These are phyloP conservation scores for Callosobruchus maculatus DNA, from an alignment of 2,888 invertebrate genomes.

Conservation along the genomic window DNA sequence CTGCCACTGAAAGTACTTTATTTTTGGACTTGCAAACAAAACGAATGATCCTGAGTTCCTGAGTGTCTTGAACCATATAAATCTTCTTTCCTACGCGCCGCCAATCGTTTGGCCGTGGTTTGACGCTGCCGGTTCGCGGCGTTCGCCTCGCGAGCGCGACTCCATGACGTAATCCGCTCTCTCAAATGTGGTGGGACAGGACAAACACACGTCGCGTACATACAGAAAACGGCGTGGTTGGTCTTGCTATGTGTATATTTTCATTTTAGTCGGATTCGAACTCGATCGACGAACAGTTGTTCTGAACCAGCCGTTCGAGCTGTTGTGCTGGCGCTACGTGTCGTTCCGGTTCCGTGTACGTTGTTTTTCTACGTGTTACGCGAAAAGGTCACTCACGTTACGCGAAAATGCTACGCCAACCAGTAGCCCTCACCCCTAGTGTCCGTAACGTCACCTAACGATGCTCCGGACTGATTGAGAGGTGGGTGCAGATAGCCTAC, in stretches of 20 bases:
- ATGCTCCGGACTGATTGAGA: background rate
- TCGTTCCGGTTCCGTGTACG: background rate
- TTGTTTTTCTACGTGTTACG: background rate
- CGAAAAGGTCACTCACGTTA: too few relatives aligned
- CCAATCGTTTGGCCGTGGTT: background rate
- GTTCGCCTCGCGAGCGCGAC: background rate
- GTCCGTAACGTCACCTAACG: background rate
- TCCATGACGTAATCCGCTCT: background rate
- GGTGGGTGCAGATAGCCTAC: background rate
- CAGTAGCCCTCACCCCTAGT: background rate
- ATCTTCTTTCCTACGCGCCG: too few relatives aligned
- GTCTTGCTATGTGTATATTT: background rate
- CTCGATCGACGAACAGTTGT: background rate
- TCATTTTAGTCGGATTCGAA: background rate
- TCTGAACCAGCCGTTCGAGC: background rate
- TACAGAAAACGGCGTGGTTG: background rate
- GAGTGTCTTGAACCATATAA: too few relatives aligned
- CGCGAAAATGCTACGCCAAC: background rate
- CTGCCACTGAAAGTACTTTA: too few relatives aligned
- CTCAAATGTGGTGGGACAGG: background rate
- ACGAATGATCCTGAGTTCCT: too few relatives aligned
- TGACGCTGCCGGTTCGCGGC: background rate
- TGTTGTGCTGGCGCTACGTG: background rate
- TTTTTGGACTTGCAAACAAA: too few relatives aligned
- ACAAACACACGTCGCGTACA: background rate